Evolutionary conservation across 2,797 vertebrate genomes (phyloP).

Genomic region (Xenopus petersii): DNA sequence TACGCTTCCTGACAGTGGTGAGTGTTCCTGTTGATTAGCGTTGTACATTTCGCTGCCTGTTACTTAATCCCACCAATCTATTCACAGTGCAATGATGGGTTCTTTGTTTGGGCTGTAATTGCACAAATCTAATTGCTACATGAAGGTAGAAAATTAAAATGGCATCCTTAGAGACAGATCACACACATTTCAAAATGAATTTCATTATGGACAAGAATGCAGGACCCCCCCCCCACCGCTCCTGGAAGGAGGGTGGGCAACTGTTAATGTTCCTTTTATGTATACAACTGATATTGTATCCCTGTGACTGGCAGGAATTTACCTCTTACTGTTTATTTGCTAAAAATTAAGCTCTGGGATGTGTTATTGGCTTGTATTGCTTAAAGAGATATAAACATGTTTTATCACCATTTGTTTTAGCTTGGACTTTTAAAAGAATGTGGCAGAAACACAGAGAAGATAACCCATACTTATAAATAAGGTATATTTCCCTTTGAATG

Average conservation of each 20-base stretch:
- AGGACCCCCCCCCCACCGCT: slow-evolving; percentile 28
- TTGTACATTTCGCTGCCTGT: slow-evolving; percentile 48
- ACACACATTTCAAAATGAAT: slow-evolving; percentile 55
- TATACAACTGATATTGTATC: background rate
- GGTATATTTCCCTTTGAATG: too few relatives aligned
- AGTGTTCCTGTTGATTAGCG: slow-evolving; percentile 8
- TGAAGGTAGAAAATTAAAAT: slow-evolving; percentile 57
- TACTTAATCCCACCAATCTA: slow-evolving; percentile 47
- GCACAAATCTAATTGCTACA: slow-evolving; percentile 54
- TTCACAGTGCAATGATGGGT: slow-evolving; percentile 40
- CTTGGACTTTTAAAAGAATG: too few relatives aligned
- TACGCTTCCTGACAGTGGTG: slow-evolving; percentile 41
- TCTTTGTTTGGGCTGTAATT: slow-evolving; percentile 53
- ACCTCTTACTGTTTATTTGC: too few relatives aligned
- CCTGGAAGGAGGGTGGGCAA: background rate
- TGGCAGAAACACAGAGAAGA: too few relatives aligned
- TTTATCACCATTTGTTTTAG: too few relatives aligned
- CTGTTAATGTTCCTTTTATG: background rate
- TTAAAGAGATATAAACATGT: too few relatives aligned
- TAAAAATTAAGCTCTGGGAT: too few relatives aligned
- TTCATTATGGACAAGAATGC: slow-evolving; percentile 51
- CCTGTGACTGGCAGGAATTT: background rate
- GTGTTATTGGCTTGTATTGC: too few relatives aligned
- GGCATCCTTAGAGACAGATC: slow-evolving; percentile 50
- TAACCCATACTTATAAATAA: too few relatives aligned